Evolutionary conservation across 2,797 vertebrate species (phyloP), one percentile per base, ranked within the genome.

Genomic region (Erpetoichthys calabaricus): DNA sequence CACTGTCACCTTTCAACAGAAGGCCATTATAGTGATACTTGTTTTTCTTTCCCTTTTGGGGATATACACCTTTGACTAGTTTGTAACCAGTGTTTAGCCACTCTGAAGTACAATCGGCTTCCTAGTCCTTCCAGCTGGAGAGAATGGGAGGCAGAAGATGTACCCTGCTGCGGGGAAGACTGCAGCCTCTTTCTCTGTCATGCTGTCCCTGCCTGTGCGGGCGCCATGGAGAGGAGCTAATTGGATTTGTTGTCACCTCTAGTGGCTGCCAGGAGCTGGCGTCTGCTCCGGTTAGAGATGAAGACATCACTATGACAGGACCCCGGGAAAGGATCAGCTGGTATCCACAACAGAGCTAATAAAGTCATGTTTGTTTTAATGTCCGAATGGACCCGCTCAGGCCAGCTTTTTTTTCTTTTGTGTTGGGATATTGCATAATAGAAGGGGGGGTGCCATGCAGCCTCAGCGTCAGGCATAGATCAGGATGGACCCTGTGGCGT

Each of bases 161-260:
- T 63, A 70, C 68, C 83, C 84, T 74, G 75, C 86, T 77, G 82
- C 69, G 81, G 70, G 1, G 80, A 74, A 76, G 73, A 73, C 79
- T 57, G 67, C 77, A 71, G 71, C 75, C 82, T 76, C 80, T 78
- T 81, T 82, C 78, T 76, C 80, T 78, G 81, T 85, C 86, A 72
- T 61, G 67, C 63, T 56, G 64, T 64, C 68, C 68, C 67, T 59
- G 69, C 64, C 65, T 65, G 69, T 68, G 70, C 78, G 81, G 87
- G 86, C 85, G 77, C 89, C 90, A 76, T 93, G 85, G 90, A 85
- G 91, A 83, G 92, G 86, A 91, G 91, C 89, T 96, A 97, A 97
- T 97, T 97, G 93, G 92, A 97, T 98, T 97, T 95, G 89, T 91
- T 96, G 92, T 97, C 93, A 94, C 92, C 91, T 96, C 87, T 84